Evolutionary conservation across 2,888 invertebrate species (phyloP), one percentile per base, ranked within the genome.

Genomic region (Bibio marci): DNA sequence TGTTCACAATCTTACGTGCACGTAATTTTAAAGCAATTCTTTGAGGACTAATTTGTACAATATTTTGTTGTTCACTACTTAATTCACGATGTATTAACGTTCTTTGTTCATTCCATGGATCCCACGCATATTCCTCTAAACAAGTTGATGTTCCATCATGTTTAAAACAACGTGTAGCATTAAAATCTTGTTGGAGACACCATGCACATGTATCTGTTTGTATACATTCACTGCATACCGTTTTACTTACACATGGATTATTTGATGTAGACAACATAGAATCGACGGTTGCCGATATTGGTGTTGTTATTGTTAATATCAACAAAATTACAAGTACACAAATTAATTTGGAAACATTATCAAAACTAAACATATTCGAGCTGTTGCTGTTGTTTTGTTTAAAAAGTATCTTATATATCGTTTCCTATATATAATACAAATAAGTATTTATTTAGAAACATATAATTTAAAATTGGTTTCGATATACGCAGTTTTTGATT

Each of bases 201-300:
- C 92, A 94, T 8, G 85, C 86, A 58, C 94, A 94, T 45, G 80
- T 71, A 47, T 82, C 73, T 44, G 88, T 79, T 57, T 85, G 73
- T 48, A 92, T 83, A 60, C 94, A 94, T 50, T 85, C 85, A 48
- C 81, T 81, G 62, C 94, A 94, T 1, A 77, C 81, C 46, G 74
- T 73, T 64, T 86, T 86, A 48, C 77, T 76, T 38, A 76, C 73
- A 62, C 88, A 88, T 3, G 82, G 81, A 65, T 86, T 85, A 62
- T 28, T 34, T 17, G n/a, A 17, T 6, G 12, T 33, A 7, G 18
- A 19, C 11, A n/a, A n/a, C n/a, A n/a, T n/a, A n/a, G 17, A 18
- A 12, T 33, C 33, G 19, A 15, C 15, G 4, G 13, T 17, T 11
- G 19, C 12, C 10, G 10, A 12, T 33, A 17, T 12, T 33, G 4